Conservation (phyloP, 2,113 vertebrate species). For the Lepisosteus oculatus region DNA sequence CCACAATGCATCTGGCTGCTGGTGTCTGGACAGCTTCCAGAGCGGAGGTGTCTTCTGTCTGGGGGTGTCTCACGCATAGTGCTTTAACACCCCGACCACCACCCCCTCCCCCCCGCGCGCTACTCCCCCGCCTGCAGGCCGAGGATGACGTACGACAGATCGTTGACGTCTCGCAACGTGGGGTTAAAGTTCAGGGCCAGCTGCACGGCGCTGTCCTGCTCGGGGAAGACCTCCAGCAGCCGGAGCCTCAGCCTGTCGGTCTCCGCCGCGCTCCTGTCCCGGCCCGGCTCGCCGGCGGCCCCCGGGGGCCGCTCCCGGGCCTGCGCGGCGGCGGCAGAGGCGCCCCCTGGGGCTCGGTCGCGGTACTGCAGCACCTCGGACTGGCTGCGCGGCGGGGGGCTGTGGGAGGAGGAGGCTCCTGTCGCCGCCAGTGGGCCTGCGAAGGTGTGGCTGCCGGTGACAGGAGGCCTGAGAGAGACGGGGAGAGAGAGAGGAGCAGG, state of each 20-base stretch:
- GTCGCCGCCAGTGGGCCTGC: constrained; percentile 30
- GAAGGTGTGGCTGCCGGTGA: constrained; percentile 52
- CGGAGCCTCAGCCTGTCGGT: constrained; percentile 60
- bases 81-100: too few relatives aligned
- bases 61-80: too few relatives aligned
- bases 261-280: constrained; percentile 45
- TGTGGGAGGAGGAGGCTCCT: not conserved
- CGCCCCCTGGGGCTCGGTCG: constrained; percentile 38
- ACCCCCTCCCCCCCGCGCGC: too few relatives aligned
- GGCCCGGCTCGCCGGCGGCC: not conserved
- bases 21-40: too few relatives aligned
- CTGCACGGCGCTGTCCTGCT: constrained; percentile 71
- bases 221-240: constrained; percentile 71
- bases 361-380: constrained; percentile 54
- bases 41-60: too few relatives aligned
- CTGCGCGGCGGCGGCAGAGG: not conserved
- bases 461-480: constrained; percentile 35
- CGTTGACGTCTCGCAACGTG: constrained; percentile 64
- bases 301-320: constrained; percentile 1
- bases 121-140: constrained; percentile 40
- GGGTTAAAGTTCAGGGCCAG: constrained; percentile 71
- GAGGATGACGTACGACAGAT: constrained; percentile 70
- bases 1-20: too few relatives aligned
- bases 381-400: constrained; percentile 31
- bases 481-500: not conserved